These are phyloP conservation scores for Armadillidium nasatum DNA, from an alignment of 1,140 invertebrate genomes.

Conservation along the genomic window DNA sequence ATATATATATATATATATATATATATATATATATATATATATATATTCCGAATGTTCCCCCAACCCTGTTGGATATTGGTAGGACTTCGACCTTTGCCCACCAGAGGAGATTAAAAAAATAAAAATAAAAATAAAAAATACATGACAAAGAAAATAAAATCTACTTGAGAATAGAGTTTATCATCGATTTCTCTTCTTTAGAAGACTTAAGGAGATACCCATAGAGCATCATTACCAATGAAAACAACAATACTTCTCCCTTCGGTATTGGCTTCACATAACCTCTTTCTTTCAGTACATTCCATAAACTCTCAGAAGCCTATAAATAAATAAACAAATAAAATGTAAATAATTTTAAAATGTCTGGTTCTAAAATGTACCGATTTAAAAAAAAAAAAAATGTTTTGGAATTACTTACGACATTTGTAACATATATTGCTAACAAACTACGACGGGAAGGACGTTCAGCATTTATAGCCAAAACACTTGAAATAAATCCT, in stretches of 20 bases:
- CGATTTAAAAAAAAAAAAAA: too few species aligned
- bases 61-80: too few species aligned
- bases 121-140: too few species aligned
- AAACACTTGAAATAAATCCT: not conserved
- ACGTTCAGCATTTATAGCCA: not conserved
- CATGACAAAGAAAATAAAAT: too few species aligned
- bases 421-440: not conserved
- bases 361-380: too few species aligned
- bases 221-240: not conserved
- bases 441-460: not conserved
- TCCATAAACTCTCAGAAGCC: not conserved
- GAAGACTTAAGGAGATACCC: not conserved
- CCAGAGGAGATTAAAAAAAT: too few species aligned
- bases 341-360: too few species aligned
- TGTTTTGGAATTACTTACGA: not conserved
- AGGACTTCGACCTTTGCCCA: too few species aligned
- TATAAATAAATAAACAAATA: not conserved
- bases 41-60: too few species aligned
- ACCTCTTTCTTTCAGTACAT: not conserved
- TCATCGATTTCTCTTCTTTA: not conserved
- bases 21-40: too few species aligned
- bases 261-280: not conserved
- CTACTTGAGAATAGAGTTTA: not conserved
- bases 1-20: too few species aligned
- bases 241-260: not conserved